Percentiles rank a stretch among this genome's conserved stretches.
phyloP scores from a whole-genome alignment of 1,140 invertebrate species.

The Dryas iulia region DNA sequence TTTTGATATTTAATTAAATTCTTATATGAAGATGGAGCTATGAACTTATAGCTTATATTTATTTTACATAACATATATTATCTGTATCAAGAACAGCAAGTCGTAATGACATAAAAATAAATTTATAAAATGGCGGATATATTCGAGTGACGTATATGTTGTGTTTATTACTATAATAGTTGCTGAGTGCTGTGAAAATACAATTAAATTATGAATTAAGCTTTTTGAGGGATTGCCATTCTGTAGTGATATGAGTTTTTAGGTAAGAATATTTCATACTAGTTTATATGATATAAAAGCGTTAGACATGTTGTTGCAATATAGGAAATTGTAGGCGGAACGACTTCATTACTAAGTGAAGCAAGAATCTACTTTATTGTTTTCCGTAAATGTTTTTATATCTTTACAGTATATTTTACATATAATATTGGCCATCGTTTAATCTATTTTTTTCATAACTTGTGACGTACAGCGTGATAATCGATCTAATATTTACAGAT shows the following conservation, averaged over 20 bases:
- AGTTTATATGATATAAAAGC: not conserved
- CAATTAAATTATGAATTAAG: constrained; percentile 51
- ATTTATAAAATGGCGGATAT: constrained; percentile 73
- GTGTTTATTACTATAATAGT: constrained; percentile 57
- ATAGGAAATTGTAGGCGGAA: constrained; percentile 59
- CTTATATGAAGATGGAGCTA: too few relatives aligned
- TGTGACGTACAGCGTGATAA: not conserved
- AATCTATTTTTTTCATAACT: not conserved
- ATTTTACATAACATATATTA: not conserved
- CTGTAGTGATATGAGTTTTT: constrained; percentile 34
- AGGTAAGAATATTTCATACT: constrained; percentile 40
- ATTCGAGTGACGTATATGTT: constrained; percentile 73
- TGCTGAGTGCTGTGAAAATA: constrained; percentile 47
- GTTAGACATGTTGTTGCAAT: constrained; percentile 34
- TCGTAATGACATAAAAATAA: constrained; percentile 39
- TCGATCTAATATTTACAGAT: not conserved
- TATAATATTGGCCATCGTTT: too few relatives aligned
- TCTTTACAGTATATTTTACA: too few relatives aligned
- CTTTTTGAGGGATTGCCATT: constrained; percentile 33
- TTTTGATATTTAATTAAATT: too few relatives aligned
- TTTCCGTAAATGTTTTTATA: not conserved
- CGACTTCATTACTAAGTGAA: constrained; percentile 25
- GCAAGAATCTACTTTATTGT: not conserved
- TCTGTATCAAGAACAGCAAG: not conserved
- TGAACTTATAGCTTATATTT: constrained; percentile 6